phyloP scores from a whole-genome alignment of 2,888 invertebrate genomes.

The Lysandra bellargus region DNA sequence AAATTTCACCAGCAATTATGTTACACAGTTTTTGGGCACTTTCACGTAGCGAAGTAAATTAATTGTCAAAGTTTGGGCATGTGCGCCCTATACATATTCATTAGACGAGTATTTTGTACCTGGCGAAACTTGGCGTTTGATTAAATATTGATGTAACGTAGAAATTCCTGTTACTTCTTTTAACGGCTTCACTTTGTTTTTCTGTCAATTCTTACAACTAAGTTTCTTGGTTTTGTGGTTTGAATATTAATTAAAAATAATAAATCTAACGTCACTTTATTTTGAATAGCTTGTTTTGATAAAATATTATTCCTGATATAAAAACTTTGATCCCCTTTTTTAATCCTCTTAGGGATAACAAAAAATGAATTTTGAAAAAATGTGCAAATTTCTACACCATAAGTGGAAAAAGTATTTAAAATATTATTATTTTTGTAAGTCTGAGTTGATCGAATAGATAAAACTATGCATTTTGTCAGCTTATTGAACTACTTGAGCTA shows the following conservation, averaged over 20 bases:
- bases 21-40: conserved; percentile 39
- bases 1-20: neutral
- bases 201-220: neutral
- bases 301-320: neutral
- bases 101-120: conserved; percentile 34
- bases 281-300: neutral
- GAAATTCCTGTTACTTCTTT: conserved; percentile 9
- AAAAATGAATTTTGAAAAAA: too few species aligned
- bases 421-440: too few species aligned
- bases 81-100: conserved; percentile 40
- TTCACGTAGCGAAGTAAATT: conserved; percentile 49
- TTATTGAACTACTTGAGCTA: too few species aligned
- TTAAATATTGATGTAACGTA: conserved; percentile 31
- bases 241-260: too few species aligned
- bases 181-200: neutral
- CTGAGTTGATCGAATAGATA: too few species aligned
- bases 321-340: neutral
- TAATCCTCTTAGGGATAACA: too few species aligned
- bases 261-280: too few species aligned
- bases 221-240: neutral
- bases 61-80: conserved; percentile 58
- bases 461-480: too few species aligned
- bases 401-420: too few species aligned
- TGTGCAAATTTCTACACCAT: too few species aligned
- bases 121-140: conserved; percentile 29